Evolutionary conservation across 2,888 invertebrate species (phyloP).

Genomic region (Patella ulyssiponensis): DNA sequence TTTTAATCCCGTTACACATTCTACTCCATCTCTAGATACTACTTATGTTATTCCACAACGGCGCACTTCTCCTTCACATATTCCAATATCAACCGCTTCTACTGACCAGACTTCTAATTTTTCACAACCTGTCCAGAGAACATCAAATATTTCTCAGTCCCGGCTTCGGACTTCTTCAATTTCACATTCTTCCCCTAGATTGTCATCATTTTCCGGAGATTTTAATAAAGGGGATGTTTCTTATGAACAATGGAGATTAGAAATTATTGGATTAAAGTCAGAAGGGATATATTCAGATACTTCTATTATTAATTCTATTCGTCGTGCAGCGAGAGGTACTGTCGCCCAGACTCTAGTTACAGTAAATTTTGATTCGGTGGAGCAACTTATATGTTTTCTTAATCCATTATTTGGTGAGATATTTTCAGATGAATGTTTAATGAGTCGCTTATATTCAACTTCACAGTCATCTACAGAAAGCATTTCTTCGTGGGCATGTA

Average conservation of each 20-base stretch:
- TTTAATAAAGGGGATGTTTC: constrained; percentile 2
- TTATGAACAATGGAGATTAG: background rate
- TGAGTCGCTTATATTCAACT: background rate
- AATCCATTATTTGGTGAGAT: background rate
- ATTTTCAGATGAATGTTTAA: background rate
- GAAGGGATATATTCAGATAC: background rate
- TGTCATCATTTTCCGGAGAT: background rate
- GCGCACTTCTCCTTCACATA: background rate
- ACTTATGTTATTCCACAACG: background rate
- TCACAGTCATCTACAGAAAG: background rate
- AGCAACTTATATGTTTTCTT: background rate
- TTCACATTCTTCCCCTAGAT: background rate
- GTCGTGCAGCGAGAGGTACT: background rate
- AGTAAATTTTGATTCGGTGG: background rate
- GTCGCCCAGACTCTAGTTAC: background rate
- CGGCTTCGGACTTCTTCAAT: background rate
- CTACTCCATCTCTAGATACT: background rate
- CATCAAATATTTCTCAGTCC: background rate
- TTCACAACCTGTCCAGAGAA: background rate
- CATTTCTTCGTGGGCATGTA: background rate
- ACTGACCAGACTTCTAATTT: no score
- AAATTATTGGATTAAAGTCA: background rate
- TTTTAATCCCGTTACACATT: background rate
- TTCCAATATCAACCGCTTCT: background rate
- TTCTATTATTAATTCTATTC: background rate